Evolutionary conservation across 2,888 invertebrate species (phyloP).

Genomic region (Acanthacorydalis orientalis): DNA sequence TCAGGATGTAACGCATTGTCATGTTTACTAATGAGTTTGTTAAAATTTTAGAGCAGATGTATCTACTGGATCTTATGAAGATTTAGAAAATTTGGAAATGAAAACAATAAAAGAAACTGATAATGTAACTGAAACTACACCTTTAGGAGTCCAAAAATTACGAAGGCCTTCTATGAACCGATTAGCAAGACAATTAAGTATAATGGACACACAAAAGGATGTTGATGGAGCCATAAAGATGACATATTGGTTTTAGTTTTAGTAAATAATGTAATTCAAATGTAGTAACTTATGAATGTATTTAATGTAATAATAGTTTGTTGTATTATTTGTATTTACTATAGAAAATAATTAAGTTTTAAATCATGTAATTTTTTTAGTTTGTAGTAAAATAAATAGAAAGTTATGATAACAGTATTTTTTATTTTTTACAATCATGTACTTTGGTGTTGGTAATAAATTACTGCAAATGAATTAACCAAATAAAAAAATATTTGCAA

Average conservation of each 20-base stretch:
- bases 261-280: background rate
- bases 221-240: slow-evolving; percentile 66
- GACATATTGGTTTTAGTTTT: slow-evolving; percentile 67
- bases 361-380: background rate
- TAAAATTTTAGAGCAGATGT: slow-evolving; percentile 31
- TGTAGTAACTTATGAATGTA: slow-evolving; percentile 3
- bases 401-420: no score
- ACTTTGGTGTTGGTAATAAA: no score
- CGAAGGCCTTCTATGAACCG: slow-evolving; percentile 44
- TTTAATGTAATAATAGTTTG: background rate
- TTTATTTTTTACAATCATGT: no score
- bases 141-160: slow-evolving; percentile 20
- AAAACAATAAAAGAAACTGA: slow-evolving; percentile 26
- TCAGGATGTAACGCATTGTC: background rate
- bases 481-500: no score
- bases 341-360: background rate
- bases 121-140: slow-evolving; percentile 30
- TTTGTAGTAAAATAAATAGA: background rate
- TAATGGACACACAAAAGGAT: slow-evolving; percentile 67
- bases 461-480: no score
- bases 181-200: slow-evolving; percentile 60
- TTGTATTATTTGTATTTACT: background rate
- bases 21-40: background rate
- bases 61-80: slow-evolving; percentile 50
- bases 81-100: slow-evolving; percentile 42